Evolutionary conservation across 2,888 invertebrate species (phyloP).

Genomic region (Phalangium opilio): DNA sequence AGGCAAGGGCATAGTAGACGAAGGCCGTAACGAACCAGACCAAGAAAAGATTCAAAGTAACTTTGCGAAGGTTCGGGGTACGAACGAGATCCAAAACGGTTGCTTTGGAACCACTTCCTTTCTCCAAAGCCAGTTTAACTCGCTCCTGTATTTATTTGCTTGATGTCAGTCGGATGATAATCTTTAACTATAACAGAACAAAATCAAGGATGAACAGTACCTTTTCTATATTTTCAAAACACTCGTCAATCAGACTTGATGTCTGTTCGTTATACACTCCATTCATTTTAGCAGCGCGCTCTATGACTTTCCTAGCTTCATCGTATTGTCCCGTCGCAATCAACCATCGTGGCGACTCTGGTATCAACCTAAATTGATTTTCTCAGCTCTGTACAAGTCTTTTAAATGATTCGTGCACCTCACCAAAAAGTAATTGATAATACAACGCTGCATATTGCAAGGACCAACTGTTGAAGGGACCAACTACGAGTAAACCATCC

Average conservation of each 20-base stretch:
- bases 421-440: too few relatives aligned
- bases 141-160: too few relatives aligned
- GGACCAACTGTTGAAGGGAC: too few relatives aligned
- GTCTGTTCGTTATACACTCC: slow-evolving; percentile 20
- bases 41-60: slow-evolving; percentile 9
- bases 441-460: too few relatives aligned
- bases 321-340: slow-evolving; percentile 62
- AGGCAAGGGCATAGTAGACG: slow-evolving; percentile 56
- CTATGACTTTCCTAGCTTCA: slow-evolving; percentile 49
- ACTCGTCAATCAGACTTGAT: too few relatives aligned
- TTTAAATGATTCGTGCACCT: too few relatives aligned
- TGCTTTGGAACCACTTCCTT: not conserved
- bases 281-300: slow-evolving; percentile 41
- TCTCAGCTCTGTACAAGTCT: too few relatives aligned
- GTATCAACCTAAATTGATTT: slow-evolving; percentile 71
- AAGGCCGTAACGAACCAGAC: slow-evolving; percentile 49
- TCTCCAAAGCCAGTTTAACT: not conserved
- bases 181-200: too few relatives aligned
- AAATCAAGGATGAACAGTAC: too few relatives aligned
- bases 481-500: too few relatives aligned
- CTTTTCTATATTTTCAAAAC: too few relatives aligned
- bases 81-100: slow-evolving; percentile 12
- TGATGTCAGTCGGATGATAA: too few relatives aligned
- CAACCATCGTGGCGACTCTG: slow-evolving; percentile 78
- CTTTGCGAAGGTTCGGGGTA: slow-evolving; percentile 11